Evolutionary conservation across 2,888 invertebrate genomes (phyloP), one percentile per base, ranked within the genome.

Genomic region (Pachliopta kotzebuea): DNA sequence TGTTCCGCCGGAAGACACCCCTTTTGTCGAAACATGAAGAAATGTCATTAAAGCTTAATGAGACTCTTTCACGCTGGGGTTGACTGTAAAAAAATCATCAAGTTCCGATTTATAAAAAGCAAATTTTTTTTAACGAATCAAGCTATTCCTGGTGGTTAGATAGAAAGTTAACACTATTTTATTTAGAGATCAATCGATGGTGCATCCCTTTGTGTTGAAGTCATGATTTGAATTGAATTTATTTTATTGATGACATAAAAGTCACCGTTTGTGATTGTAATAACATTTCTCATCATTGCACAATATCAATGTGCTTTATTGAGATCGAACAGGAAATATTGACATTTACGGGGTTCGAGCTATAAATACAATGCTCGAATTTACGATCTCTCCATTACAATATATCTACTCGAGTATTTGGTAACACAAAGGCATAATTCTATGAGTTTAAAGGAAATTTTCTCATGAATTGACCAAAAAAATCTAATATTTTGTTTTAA

Each of bases 11-110:
- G 54, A 58, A 58, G 53, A 21, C 42, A 45, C 54, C 58, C 63
- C 57, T 58, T 58, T 37, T 62, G 58, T 14, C 49, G 53, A 45
- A 57, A 63, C 54, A 58, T 56, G 59, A 60, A 57, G 65, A 65
- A 57, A 65, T 65, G 57, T 65, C 65, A 65, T 65, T 57, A 61
- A 61, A 65, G 26, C 53, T 60, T 65, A 65, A 65, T 56, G 56
- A 61, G 42, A 53, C 56, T 57, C 57, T 60, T 61, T 53, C 56
- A 61, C 23, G 31, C n/a, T 24, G 21, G 20, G 29, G 29, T 56
- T 24, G 14, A 8, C 52, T 56, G 56, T 60, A 64, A 31, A 60
- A 55, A 9, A 64, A 56, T 64, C 64, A 60, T 64, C 50, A 60
- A 56, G 24, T 56, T 23, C 55, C 50, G 56, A 52, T 26, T 60